These are phyloP conservation scores for Venustoraphidia nigricollis DNA, from an alignment of 2,888 invertebrate species.

Conservation along the genomic window DNA sequence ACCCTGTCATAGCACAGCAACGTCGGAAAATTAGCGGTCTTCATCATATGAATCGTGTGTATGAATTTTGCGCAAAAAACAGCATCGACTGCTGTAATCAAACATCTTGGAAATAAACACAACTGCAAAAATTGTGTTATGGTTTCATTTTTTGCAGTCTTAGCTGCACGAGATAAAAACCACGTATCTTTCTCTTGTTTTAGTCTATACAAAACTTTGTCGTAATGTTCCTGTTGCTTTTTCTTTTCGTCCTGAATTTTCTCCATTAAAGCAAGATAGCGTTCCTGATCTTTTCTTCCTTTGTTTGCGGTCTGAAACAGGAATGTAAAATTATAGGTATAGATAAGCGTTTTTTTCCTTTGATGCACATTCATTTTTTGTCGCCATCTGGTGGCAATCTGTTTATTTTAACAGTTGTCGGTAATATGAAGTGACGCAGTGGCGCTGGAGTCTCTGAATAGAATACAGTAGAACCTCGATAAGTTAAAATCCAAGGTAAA, in stretches of 20 bases:
- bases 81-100: conserved; percentile 92
- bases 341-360: no score
- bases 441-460: no score
- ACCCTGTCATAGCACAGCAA: conserved; percentile 94
- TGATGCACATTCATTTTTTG: no score
- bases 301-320: conserved; percentile 42
- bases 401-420: no score
- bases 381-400: no score
- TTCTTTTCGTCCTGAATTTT: conserved; percentile 88
- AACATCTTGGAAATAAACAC: conserved; percentile 92
- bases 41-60: conserved; percentile 83
- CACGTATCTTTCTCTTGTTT: conserved; percentile 69
- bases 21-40: conserved; percentile 94
- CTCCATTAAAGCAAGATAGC: conserved; percentile 74
- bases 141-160: conserved; percentile 88
- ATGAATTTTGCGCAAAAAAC: conserved; percentile 96
- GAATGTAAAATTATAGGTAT: no score
- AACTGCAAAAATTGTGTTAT: conserved; percentile 92
- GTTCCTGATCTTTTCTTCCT: conserved; percentile 88
- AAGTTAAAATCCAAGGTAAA: no score
- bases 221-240: conserved; percentile 87
- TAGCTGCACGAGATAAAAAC: conserved; percentile 73
- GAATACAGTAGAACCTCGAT: no score
- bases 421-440: no score
- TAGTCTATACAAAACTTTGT: conserved; percentile 59